Base-by-base conservation (phyloP, 2,888 invertebrate species). In the Brenthis hecate region DNA sequence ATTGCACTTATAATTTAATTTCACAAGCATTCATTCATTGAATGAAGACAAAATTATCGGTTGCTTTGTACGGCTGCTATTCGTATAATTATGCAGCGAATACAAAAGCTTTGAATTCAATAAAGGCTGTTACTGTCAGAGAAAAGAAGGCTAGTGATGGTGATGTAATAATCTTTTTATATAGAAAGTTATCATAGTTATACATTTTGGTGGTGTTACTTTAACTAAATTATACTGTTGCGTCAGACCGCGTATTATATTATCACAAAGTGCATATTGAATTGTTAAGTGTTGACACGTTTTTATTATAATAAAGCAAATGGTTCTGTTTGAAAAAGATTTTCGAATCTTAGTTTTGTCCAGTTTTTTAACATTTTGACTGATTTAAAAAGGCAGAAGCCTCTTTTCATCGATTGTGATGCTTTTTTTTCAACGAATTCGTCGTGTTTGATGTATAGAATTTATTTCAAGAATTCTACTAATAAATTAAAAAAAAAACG, bases 31-130 rank as follows among this genome's bases (percentile, higher is more conserved):
- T 67, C 69, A 74, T 74, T 72, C 62, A 57, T 63, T 61, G 71
- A 75, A 74, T 74, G 75, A 75, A 73, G 75, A 71, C 74, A 70
- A 76, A 76, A 76, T 75, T 75, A 74, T 72, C 67, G 73, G 73
- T 70, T 76, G 71, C 81, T 85, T 87, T 86, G 85, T 87, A 79
- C 73, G 68, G 65, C 73, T 75, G 76, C 78, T 80, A 75, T 79
- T 78, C 75, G 69, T 71, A 75, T 84, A 81, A 84, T 86, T 83
- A 80, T 77, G 74, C 74, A 72, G 66, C 72, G 75, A 75, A 78
- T 80, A 80, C 80, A 77, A 80, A 76, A 72, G 73, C 72, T 53
- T 63, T 58, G 68, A 70, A 72, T 72, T 74, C 69, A 65, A 72
- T 69, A 72, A 74, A 73, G 70, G 72, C 72, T 68, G 72, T 73